These are phyloP conservation scores for Sebastes kiyomatsui DNA, from an alignment of 2,797 vertebrate genomes.

Conservation along the genomic window DNA sequence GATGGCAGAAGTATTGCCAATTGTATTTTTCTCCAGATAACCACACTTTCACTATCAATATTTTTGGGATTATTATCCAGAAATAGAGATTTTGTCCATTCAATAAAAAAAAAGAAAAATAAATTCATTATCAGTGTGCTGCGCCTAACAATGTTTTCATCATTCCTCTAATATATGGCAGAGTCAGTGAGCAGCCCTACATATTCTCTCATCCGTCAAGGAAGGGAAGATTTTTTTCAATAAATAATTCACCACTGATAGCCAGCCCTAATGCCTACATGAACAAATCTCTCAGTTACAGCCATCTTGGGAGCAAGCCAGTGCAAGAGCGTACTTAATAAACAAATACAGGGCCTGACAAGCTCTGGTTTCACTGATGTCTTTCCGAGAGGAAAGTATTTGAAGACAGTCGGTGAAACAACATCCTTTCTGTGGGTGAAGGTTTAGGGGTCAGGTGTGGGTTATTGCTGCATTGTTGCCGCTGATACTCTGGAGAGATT, in stretches of 20 bases:
- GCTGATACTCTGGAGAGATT: slow-evolving; percentile 50
- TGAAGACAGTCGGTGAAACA: slow-evolving; percentile 70
- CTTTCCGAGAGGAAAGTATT: slow-evolving; percentile 70
- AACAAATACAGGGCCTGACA: slow-evolving; percentile 76
- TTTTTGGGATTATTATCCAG: not conserved
- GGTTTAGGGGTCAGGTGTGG: slow-evolving; percentile 71
- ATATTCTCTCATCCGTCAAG: slow-evolving; percentile 68
- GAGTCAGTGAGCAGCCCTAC: slow-evolving; percentile 54
- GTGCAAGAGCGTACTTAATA: slow-evolving; percentile 80
- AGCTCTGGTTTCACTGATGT: slow-evolving; percentile 78
- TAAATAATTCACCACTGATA: slow-evolving; percentile 83
- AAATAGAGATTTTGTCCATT: not conserved
- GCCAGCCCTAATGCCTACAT: slow-evolving; percentile 79
- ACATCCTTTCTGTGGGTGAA: slow-evolving; percentile 69
- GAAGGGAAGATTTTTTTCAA: slow-evolving; percentile 73
- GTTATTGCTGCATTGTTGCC: slow-evolving; percentile 56
- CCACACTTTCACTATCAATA: not conserved
- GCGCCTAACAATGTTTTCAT: slow-evolving; percentile 40
- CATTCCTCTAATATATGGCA: slow-evolving; percentile 21
- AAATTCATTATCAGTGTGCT: not conserved
- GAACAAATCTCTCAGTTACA: slow-evolving; percentile 82
- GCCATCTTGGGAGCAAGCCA: slow-evolving; percentile 78
- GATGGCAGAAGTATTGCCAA: not conserved
- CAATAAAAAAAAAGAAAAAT: too few relatives aligned
- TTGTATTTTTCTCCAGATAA: not conserved